These are phyloP conservation scores for Neostethus bicornis DNA, from an alignment of 2,797 vertebrate species.

Conservation along the genomic window DNA sequence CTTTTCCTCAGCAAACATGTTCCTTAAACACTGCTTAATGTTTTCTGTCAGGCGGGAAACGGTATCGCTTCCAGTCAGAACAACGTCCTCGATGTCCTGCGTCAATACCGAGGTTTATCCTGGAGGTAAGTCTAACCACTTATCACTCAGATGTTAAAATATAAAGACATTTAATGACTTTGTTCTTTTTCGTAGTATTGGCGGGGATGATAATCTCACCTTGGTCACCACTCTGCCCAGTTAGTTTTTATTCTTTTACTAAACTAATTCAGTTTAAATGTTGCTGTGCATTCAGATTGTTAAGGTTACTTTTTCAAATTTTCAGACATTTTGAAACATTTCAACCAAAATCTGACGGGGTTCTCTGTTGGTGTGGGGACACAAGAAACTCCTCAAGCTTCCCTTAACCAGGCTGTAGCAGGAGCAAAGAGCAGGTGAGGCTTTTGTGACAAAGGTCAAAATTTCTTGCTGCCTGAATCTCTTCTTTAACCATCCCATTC, in stretches of 20 bases:
- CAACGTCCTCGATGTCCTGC: constrained; percentile 76
- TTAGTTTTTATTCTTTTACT: constrained; percentile 70
- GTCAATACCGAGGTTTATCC: constrained; percentile 88
- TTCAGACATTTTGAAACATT: constrained; percentile 88
- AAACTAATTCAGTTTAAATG: not conserved
- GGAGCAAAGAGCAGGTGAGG: constrained; percentile 82
- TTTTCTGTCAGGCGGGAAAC: constrained; percentile 84
- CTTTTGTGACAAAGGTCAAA: not conserved
- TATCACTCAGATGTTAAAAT: not conserved
- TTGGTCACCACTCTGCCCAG: constrained; percentile 89
- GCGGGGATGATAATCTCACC: constrained; percentile 84
- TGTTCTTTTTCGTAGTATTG: constrained; percentile 75
- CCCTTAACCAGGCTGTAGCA: constrained; percentile 88
- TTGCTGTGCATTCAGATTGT: not conserved
- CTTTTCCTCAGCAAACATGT: not conserved
- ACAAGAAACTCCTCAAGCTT: constrained; percentile 63
- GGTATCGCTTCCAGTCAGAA: constrained; percentile 78
- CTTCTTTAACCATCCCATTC: not conserved
- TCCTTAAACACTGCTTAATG: constrained; percentile 18
- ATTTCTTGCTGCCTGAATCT: not conserved
- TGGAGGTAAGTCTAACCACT: constrained; percentile 81
- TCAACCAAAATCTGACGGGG: constrained; percentile 78
- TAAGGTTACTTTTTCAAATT: constrained; percentile 15
- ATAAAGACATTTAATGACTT: not conserved
- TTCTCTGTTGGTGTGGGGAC: constrained; percentile 80